Evolutionary conservation across 2,888 invertebrate genomes (phyloP).

Genomic region (Sisyra terminalis): DNA sequence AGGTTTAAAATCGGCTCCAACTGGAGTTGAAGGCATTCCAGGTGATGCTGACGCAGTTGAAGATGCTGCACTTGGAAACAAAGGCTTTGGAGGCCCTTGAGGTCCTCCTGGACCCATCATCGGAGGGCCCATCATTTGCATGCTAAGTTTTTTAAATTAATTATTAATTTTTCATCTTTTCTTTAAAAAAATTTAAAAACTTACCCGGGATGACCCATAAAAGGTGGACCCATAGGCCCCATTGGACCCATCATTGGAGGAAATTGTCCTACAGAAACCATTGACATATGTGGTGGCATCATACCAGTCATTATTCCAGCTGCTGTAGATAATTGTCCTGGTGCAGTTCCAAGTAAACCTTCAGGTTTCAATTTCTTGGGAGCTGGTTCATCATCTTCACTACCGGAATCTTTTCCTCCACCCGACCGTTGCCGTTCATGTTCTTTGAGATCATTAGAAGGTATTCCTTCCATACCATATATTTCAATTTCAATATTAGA

Average conservation of each 20-base stretch:
- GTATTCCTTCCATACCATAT: conserved; percentile 99
- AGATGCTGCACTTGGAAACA: conserved; percentile 67
- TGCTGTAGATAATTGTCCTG: conserved; percentile 41
- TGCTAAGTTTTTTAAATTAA: conserved; percentile 20
- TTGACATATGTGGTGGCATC: conserved; percentile 34
- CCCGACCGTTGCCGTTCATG: conserved; percentile 72
- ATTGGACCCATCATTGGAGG: conserved; percentile 43
- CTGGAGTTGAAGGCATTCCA: conserved; percentile 30
- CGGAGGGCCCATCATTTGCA: conserved; percentile 36
- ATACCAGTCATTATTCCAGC: conserved; percentile 48
- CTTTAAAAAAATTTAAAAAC: conserved; percentile 9
- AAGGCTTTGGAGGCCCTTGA: conserved; percentile 46
- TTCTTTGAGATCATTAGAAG: conserved; percentile 82
- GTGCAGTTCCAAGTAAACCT: conserved; percentile 47
- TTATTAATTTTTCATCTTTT: no score
- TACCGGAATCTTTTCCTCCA: conserved; percentile 56
- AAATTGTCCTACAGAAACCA: conserved; percentile 41
- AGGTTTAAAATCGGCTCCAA: conserved; percentile 43
- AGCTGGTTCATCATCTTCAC: conserved; percentile 71
- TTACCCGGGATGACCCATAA: conserved; percentile 50
- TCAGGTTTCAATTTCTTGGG: conserved; percentile 57
- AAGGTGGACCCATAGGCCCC: conserved; percentile 58
- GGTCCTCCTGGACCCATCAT: conserved; percentile 31
- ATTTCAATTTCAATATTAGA: conserved; percentile 99
- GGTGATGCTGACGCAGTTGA: conserved; percentile 34